A percentile compares a stretch with the other conserved stretches of the same genome.
phyloP scores from a whole-genome alignment of 2,797 vertebrate genomes.

The Cryptoblepharus egeriae region DNA sequence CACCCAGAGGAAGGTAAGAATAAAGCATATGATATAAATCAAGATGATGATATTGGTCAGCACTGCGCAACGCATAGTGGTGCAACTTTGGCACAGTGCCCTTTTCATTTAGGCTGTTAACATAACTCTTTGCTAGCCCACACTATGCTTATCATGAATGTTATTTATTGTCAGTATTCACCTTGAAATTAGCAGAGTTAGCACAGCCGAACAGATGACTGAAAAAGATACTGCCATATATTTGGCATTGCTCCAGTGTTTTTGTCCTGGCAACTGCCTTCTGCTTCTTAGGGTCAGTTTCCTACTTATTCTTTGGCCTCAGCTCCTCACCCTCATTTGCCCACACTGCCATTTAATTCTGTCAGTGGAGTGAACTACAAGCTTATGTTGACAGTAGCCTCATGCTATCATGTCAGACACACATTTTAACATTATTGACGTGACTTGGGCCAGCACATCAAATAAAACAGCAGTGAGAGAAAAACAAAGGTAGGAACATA shows the following conservation, averaged over 20 bases:
- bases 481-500: background rate
- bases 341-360: background rate
- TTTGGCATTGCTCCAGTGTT: background rate
- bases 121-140: background rate
- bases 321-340: background rate
- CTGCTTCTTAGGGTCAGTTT: background rate
- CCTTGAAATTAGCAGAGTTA: slow-evolving; percentile 1
- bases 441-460: background rate
- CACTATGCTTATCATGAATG: background rate
- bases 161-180: background rate
- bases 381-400: background rate
- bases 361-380: background rate
- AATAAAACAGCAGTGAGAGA: background rate
- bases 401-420: background rate
- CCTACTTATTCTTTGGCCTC: background rate
- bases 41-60: background rate
- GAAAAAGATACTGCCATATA: background rate
- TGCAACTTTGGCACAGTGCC: background rate
- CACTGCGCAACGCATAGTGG: background rate
- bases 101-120: background rate
- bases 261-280: background rate
- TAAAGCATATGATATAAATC: slow-evolving; percentile 4
- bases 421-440: background rate
- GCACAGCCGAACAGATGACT: background rate
- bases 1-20: slow-evolving; percentile 28